These are phyloP conservation scores for Stramonita haemastoma DNA, from an alignment of 2,888 invertebrate genomes.

Conservation along the genomic window DNA sequence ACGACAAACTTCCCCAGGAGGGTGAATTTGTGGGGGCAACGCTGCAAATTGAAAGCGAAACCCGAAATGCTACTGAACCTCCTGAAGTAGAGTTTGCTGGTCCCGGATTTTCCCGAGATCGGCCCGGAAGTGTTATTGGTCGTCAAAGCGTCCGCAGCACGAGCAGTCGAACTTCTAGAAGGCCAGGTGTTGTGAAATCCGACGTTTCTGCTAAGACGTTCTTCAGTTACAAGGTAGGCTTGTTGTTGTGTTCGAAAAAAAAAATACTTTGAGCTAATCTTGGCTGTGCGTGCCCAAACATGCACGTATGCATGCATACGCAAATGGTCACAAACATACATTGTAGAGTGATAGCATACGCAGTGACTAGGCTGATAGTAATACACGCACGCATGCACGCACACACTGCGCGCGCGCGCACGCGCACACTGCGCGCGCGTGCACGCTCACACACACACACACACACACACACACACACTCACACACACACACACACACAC, in stretches of 20 bases:
- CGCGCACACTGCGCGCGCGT: background rate
- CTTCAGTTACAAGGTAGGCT: slow-evolving; percentile 66
- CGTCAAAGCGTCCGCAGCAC: slow-evolving; percentile 64
- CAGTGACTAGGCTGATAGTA: background rate
- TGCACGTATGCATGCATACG: no score
- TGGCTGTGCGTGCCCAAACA: no score
- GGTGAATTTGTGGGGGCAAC: slow-evolving; percentile 67
- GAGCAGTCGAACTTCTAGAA: slow-evolving; percentile 62
- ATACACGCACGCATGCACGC: background rate
- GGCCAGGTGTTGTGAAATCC: slow-evolving; percentile 57
- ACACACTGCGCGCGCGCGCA: background rate
- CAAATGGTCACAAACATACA: no score
- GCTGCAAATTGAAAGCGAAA: slow-evolving; percentile 58
- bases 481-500: no score
- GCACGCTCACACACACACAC: no score
- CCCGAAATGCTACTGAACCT: slow-evolving; percentile 43
- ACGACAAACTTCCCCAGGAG: slow-evolving; percentile 60
- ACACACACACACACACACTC: no score
- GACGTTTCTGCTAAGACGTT: slow-evolving; percentile 52
- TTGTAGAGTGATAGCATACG: no score
- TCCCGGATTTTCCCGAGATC: slow-evolving; percentile 48
- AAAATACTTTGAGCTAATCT: no score
- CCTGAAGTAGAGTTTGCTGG: slow-evolving; percentile 55
- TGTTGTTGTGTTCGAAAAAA: no score
- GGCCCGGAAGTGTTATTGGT: slow-evolving; percentile 66